Evolutionary conservation across 2,888 invertebrate species (phyloP).

Genomic region (Cylloceria caligata): DNA sequence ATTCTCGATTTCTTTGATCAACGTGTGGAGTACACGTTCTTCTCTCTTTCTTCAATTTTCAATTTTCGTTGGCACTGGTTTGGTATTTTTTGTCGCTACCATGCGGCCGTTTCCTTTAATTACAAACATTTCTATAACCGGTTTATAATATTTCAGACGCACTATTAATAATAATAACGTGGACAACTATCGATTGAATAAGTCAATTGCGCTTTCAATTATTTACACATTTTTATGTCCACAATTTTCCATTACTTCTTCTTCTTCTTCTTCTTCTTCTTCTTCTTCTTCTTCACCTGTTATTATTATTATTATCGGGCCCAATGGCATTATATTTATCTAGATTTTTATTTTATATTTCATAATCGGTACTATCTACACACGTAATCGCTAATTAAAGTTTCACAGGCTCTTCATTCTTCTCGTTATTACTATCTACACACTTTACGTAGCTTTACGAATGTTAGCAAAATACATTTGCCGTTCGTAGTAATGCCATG

Average conservation of each 20-base stretch:
- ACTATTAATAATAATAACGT: slow-evolving; percentile 19
- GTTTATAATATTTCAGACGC: slow-evolving; percentile 1
- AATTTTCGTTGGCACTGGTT: not conserved
- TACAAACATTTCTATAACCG: slow-evolving; percentile 25
- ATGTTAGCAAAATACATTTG: slow-evolving; percentile 28
- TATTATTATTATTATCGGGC: not conserved
- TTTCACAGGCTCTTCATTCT: slow-evolving; percentile 39
- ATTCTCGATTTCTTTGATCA: slow-evolving; percentile 2
- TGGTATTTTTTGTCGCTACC: not conserved
- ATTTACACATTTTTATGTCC: slow-evolving; percentile 22
- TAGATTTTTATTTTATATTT: slow-evolving; percentile 15
- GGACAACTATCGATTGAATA: slow-evolving; percentile 29
- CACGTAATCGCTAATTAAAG: slow-evolving; percentile 49
- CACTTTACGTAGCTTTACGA: slow-evolving; percentile 53
- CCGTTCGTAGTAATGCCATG: not conserved
- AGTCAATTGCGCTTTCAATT: not conserved
- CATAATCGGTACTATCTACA: slow-evolving; percentile 50
- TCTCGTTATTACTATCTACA: slow-evolving; percentile 61
- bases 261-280: too few relatives aligned
- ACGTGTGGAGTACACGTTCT: too few relatives aligned
- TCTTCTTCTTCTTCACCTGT: not conserved
- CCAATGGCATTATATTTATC: not conserved
- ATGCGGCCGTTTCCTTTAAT: not conserved
- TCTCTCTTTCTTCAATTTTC: not conserved
- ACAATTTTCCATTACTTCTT: too few relatives aligned